phyloP scores from a whole-genome alignment of 2,797 vertebrate genomes.

The Lagodon rhomboides region DNA sequence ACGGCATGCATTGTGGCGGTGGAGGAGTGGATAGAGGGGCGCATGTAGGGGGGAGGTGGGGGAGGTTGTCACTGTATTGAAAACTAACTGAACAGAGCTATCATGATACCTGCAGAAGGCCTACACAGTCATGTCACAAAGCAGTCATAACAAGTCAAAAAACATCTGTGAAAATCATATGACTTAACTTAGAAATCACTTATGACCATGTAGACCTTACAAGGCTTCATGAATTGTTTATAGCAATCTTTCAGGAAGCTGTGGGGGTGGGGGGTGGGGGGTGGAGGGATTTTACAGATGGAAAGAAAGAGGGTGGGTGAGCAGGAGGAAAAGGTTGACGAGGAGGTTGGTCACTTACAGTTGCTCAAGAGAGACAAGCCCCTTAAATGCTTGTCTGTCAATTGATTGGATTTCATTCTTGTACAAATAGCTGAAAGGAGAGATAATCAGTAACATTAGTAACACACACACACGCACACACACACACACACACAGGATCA shows the following conservation, averaged over 20 bases:
- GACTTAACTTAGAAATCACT: neutral
- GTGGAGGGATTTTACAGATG: slow-evolving; percentile 33
- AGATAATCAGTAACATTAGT: slow-evolving; percentile 94
- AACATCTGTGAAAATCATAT: slow-evolving; percentile 15
- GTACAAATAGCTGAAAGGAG: slow-evolving; percentile 99
- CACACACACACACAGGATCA: slow-evolving; percentile 69
- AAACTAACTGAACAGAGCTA: slow-evolving; percentile 30
- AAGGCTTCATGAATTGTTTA: slow-evolving; percentile 42
- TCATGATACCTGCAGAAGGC: slow-evolving; percentile 48
- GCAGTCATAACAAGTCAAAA: neutral
- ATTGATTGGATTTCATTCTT: slow-evolving; percentile 99
- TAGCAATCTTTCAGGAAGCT: slow-evolving; percentile 32
- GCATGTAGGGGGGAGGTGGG: slow-evolving; percentile 14
- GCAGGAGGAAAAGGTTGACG: slow-evolving; percentile 64
- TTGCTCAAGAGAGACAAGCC: slow-evolving; percentile 99
- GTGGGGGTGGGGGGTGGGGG: neutral
- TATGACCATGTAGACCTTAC: slow-evolving; percentile 42
- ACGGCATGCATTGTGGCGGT: slow-evolving; percentile 67
- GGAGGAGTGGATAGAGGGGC: slow-evolving; percentile 31
- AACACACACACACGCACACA: slow-evolving; percentile 80
- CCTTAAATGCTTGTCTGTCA: slow-evolving; percentile 99
- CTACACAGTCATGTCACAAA: slow-evolving; percentile 41
- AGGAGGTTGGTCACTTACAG: slow-evolving; percentile 94
- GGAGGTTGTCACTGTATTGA: neutral
- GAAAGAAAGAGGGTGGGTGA: slow-evolving; percentile 56